Evolutionary conservation across 2,888 invertebrate species (phyloP).

Genomic region (Gastrophysa polygoni): DNA sequence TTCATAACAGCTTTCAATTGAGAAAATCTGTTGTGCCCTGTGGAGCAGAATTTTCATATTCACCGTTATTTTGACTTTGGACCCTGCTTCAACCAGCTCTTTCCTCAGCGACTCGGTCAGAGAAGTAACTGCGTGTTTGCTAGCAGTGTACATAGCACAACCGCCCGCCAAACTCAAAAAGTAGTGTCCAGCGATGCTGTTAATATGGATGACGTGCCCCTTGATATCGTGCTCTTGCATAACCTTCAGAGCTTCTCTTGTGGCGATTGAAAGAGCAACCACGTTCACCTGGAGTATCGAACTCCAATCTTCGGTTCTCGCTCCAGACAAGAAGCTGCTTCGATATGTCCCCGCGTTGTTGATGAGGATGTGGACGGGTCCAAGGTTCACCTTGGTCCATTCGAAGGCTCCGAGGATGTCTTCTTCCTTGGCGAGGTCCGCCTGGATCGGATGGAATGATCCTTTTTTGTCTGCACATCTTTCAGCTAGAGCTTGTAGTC

Average conservation of each 20-base stretch:
- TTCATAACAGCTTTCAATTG: no score
- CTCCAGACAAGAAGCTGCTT: constrained; percentile 29
- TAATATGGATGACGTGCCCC: constrained; percentile 38
- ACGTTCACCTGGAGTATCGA: constrained; percentile 33
- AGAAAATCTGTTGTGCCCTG: not conserved
- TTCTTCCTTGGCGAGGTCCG: constrained; percentile 42
- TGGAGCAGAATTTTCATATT: not conserved
- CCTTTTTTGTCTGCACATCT: constrained; percentile 36
- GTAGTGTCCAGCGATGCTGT: constrained; percentile 34
- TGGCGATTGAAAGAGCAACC: constrained; percentile 26
- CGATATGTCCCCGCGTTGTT: constrained; percentile 41
- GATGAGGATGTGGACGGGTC: constrained; percentile 43
- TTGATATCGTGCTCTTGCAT: constrained; percentile 32
- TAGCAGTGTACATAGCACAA: constrained; percentile 34
- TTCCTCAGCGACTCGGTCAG: constrained; percentile 36
- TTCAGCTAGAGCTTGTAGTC: constrained; percentile 35
- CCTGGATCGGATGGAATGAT: constrained; percentile 36
- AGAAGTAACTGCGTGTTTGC: constrained; percentile 38
- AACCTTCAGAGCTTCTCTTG: constrained; percentile 33
- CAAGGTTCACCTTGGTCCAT: constrained; percentile 41
- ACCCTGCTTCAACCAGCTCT: constrained; percentile 28
- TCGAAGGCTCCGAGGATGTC: constrained; percentile 43
- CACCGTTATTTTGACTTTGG: constrained; percentile 41
- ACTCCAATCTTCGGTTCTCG: constrained; percentile 27
- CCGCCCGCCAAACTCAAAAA: constrained; percentile 17